Evolutionary conservation across 2,888 invertebrate genomes (phyloP).

Genomic region (Plagiodera versicolora): DNA sequence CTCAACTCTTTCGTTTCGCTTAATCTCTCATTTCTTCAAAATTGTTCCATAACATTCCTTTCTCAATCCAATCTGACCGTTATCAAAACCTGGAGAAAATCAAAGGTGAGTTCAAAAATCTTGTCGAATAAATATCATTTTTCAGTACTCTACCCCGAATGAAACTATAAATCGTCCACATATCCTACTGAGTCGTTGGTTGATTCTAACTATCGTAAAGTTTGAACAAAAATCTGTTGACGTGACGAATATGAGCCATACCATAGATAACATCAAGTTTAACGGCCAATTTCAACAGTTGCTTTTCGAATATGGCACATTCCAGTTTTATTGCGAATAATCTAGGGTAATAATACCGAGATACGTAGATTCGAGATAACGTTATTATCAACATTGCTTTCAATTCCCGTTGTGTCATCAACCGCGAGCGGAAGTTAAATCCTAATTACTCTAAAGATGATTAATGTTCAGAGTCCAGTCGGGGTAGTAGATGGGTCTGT

Average conservation of each 20-base stretch:
- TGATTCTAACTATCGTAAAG: too few relatives aligned
- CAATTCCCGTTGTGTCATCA: neutral
- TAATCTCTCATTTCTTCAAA: too few relatives aligned
- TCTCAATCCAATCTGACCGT: too few relatives aligned
- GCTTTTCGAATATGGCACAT: neutral
- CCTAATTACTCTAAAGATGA: slow-evolving; percentile 21
- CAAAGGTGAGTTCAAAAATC: too few relatives aligned
- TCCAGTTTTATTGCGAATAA: neutral
- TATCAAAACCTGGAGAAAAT: too few relatives aligned
- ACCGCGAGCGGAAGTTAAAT: slow-evolving; percentile 9
- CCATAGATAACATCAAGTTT: neutral
- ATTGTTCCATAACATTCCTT: too few relatives aligned
- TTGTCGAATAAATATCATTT: too few relatives aligned
- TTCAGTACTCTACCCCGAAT: too few relatives aligned
- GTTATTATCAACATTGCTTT: slow-evolving; percentile 8
- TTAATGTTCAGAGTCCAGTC: slow-evolving; percentile 20
- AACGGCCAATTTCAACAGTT: neutral
- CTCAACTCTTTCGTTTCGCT: too few relatives aligned
- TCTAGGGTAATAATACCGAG: neutral
- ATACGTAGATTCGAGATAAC: neutral
- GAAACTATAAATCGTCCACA: too few relatives aligned
- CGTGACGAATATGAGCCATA: neutral
- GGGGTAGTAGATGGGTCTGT: slow-evolving; percentile 31
- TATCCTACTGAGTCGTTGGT: too few relatives aligned
- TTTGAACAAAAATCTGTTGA: too few relatives aligned